Conservation (phyloP, 2,113 vertebrate species). For the Oreochromis aureus region DNA sequence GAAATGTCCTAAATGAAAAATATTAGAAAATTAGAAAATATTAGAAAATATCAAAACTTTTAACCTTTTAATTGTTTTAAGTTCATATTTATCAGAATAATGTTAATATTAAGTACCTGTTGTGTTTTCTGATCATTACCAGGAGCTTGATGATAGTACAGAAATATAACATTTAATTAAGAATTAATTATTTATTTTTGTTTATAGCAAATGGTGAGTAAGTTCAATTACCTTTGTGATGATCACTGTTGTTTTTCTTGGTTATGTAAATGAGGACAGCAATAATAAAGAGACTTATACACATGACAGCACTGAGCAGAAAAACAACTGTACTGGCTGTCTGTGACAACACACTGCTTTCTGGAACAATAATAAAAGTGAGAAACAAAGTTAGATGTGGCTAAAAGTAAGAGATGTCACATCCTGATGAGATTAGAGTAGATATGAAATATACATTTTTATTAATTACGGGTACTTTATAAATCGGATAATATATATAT, state of each 20-base stretch:
- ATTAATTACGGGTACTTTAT: too few species aligned
- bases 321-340: background rate
- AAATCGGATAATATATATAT: too few species aligned
- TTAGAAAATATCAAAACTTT: background rate
- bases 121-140: background rate
- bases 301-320: background rate
- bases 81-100: background rate
- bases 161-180: accelerated
- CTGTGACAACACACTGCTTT: background rate
- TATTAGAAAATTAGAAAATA: background rate
- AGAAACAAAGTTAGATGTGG: background rate
- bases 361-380: background rate
- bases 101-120: background rate
- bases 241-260: background rate
- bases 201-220: background rate
- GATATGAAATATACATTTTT: too few species aligned
- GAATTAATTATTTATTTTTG: background rate
- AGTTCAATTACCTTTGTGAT: background rate
- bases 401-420: background rate
- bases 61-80: background rate
- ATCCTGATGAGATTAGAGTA: background rate
- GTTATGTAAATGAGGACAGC: background rate
- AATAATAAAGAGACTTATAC: background rate
- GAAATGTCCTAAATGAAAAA: background rate
- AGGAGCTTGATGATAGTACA: background rate